Base-by-base conservation (phyloP, 2,888 invertebrate species). In the Schizaphis graminum region DNA sequence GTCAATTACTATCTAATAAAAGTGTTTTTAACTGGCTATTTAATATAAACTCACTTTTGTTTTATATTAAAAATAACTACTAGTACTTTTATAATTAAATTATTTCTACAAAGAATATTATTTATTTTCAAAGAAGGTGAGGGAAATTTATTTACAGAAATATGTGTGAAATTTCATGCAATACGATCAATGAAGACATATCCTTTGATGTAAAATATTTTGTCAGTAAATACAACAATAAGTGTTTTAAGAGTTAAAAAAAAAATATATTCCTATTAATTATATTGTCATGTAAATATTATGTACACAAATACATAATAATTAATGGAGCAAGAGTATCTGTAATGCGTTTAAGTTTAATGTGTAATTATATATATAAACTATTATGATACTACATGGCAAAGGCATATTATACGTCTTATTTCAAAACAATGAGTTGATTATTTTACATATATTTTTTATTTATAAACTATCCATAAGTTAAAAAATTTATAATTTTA, bases 181-280 rank as follows among this genome's bases (percentile, higher is more conserved):
- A 84, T 91, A 41, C 41, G 53, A 53, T 84, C 53, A 41, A 84
- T 44, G 47, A 61, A 86, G 47, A 86, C 3, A 24, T 35, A 16
- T 41, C 35, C 61, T 87, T 61, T 61, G 87, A 92, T 49, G 26
- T 87, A 1, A 67, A 87, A 92, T 47, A 92, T 87, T 53, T 90
- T 16, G 5, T 85, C 85, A 53, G 16, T 16, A 49, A 61, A 92
- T 21, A 16, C 16, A 57, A 87, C 26, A 92, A 87, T 28, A 57
- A 92, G 26, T 56, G 13, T 53, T 91, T 16, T 84, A 56, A 49
- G 13, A 86, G 41, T 49, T 56, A 7, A 35, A 47, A 47, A 57
- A 86, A 44, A 92, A 56, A 91, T n/a, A 35, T 28, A 35, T 47
- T n/a, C 61, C 44, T 61, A 53, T 89, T 57, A n/a, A n/a, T n/a